Percentiles rank a stretch among this genome's conserved stretches.
These are phyloP conservation scores for Brachionus koreanus DNA, from an alignment of 1,140 invertebrate species.

Conservation along the genomic window DNA sequence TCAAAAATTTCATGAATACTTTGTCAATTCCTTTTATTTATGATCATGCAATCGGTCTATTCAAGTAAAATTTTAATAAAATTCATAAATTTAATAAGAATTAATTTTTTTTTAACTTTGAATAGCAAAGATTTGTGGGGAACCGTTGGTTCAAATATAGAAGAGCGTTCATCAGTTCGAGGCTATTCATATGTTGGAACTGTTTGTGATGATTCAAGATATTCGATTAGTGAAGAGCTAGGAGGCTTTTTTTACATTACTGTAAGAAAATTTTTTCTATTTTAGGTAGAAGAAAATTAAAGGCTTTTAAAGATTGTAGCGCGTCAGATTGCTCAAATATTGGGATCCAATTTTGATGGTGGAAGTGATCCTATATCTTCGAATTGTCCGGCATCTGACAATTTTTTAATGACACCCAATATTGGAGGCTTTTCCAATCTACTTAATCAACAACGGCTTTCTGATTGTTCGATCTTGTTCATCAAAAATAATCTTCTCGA, in stretches of 20 bases:
- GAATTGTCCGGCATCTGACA: constrained; percentile 22
- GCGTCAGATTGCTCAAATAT: constrained; percentile 4
- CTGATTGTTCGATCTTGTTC: neutral
- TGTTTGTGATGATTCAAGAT: constrained; percentile 6
- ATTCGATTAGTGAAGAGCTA: constrained; percentile 39
- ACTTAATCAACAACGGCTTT: constrained; percentile 20
- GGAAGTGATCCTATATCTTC: neutral
- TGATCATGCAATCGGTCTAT: constrained; percentile 39
- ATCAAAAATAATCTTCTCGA: neutral
- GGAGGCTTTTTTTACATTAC: constrained; percentile 41
- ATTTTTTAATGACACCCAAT: constrained; percentile 26
- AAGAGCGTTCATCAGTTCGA: neutral
- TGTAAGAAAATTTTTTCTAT: neutral
- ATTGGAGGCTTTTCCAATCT: constrained; percentile 5
- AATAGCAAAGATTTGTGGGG: constrained; percentile 37
- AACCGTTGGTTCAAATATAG: neutral
- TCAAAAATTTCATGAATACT: constrained; percentile 32
- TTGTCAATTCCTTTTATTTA: neutral
- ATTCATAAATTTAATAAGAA: neutral
- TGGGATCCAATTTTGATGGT: constrained; percentile 21
- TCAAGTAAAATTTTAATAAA: neutral
- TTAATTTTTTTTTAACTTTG: neutral
- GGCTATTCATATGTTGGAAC: constrained; percentile 7
- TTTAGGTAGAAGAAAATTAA: neutral
- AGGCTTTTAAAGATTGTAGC: constrained; percentile 4